phyloP scores from a whole-genome alignment of 2,888 invertebrate species.

The Eupithecia subumbrata region DNA sequence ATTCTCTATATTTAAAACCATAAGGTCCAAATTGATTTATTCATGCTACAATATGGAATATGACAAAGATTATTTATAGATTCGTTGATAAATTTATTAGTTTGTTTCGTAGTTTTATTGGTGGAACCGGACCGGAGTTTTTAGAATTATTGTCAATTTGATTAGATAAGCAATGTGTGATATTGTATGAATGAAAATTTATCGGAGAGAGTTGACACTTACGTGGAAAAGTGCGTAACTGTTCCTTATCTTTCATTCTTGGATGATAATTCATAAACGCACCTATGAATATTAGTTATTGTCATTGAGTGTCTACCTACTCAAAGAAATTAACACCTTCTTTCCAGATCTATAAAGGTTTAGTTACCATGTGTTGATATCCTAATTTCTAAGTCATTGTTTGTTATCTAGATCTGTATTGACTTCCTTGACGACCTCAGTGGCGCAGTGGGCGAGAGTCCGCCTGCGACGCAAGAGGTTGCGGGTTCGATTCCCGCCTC shows the following conservation, averaged over 20 bases:
- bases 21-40: conserved; percentile 44
- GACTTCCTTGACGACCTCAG: too few species aligned
- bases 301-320: not conserved
- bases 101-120: conserved; percentile 66
- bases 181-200: conserved; percentile 56
- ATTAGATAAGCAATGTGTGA: conserved; percentile 59
- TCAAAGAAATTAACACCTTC: not conserved
- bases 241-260: conserved; percentile 16
- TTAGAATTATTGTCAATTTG: conserved; percentile 54
- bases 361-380: not conserved
- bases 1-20: conserved; percentile 23
- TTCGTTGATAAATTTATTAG: conserved; percentile 78
- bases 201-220: conserved; percentile 52
- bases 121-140: conserved; percentile 53
- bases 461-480: too few species aligned
- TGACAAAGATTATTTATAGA: conserved; percentile 68
- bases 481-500: too few species aligned
- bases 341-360: not conserved
- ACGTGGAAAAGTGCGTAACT: conserved; percentile 20
- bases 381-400: not conserved
- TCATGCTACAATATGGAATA: conserved; percentile 31
- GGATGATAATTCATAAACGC: conserved; percentile 8
- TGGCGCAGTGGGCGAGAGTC: too few species aligned
- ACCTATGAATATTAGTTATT: not conserved
- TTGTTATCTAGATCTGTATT: not conserved